Evolutionary conservation across 1,140 invertebrate genomes (phyloP).

Genomic region (Fopius arisanus): DNA sequence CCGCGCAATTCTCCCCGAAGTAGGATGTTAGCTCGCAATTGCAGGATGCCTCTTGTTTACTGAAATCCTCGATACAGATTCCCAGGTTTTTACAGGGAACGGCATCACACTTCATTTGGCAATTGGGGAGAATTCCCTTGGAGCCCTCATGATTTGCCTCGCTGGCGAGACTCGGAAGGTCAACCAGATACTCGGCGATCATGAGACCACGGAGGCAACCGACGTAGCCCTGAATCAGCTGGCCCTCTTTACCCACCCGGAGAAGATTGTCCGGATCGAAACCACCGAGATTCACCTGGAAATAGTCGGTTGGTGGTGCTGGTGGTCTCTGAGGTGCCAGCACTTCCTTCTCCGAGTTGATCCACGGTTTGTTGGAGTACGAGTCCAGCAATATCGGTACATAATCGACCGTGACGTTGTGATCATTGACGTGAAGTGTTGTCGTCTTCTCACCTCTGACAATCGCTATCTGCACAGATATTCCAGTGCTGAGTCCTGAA

Average conservation of each 20-base stretch:
- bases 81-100: conserved; percentile 89
- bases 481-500: conserved; percentile 76
- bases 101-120: conserved; percentile 88
- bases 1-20: conserved; percentile 76
- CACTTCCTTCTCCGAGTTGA: conserved; percentile 84
- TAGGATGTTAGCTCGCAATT: conserved; percentile 90
- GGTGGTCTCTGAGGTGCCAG: conserved; percentile 84
- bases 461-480: conserved; percentile 86
- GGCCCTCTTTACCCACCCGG: conserved; percentile 67
- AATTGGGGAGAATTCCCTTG: conserved; percentile 78
- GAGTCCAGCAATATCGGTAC: conserved; percentile 75
- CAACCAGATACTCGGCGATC: conserved; percentile 81
- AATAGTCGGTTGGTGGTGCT: conserved; percentile 84
- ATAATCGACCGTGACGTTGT: conserved; percentile 74
- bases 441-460: conserved; percentile 76
- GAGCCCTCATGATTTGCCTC: conserved; percentile 76
- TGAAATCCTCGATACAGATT: conserved; percentile 88
- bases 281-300: conserved; percentile 86
- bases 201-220: conserved; percentile 90
- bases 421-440: conserved; percentile 84
- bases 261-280: conserved; percentile 79
- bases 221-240: conserved; percentile 76
- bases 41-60: conserved; percentile 82
- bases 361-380: conserved; percentile 85
- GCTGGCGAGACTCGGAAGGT: conserved; percentile 76